Conservation (phyloP, 1,140 invertebrate genomes). For the Galleria mellonella region DNA sequence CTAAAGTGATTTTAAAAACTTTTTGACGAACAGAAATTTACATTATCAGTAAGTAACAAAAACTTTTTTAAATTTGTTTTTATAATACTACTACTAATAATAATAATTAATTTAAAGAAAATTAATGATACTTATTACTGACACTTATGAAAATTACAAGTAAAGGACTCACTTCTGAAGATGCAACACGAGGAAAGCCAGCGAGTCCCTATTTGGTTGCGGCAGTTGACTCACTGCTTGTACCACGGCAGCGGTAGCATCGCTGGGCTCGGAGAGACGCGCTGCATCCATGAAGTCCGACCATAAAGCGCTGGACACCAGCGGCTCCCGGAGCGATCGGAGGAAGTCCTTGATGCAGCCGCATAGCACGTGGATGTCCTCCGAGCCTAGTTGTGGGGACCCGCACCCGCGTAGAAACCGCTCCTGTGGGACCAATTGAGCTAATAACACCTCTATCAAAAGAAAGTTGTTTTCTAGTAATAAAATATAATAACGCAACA, state of each 20-base stretch:
- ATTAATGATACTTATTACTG: no score
- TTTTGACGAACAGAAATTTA: no score
- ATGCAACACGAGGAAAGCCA: constrained; percentile 89
- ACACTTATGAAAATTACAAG: no score
- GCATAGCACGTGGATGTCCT: constrained; percentile 65
- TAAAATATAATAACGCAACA: no score
- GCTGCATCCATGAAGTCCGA: constrained; percentile 71
- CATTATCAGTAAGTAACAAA: no score
- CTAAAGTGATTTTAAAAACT: no score
- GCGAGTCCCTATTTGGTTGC: constrained; percentile 87
- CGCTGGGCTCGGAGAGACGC: constrained; percentile 65
- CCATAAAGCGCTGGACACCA: constrained; percentile 86
- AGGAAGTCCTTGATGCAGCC: constrained; percentile 87
- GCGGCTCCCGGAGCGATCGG: constrained; percentile 85
- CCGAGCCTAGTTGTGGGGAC: constrained; percentile 45
- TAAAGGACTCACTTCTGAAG: constrained; percentile 81
- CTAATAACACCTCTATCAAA: no score
- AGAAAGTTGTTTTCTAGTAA: no score
- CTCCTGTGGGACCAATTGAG: no score
- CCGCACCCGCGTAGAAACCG: constrained; percentile 66
- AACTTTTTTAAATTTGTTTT: no score
- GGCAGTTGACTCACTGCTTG: constrained; percentile 85
- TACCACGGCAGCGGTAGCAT: constrained; percentile 72
- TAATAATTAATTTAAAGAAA: no score
- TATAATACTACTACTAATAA: no score